A percentile compares a stretch with the other conserved stretches of the same genome.
Evolutionary conservation across 2,113 vertebrate species (phyloP).

Genomic region (Cyprinodon brontotheroides): DNA sequence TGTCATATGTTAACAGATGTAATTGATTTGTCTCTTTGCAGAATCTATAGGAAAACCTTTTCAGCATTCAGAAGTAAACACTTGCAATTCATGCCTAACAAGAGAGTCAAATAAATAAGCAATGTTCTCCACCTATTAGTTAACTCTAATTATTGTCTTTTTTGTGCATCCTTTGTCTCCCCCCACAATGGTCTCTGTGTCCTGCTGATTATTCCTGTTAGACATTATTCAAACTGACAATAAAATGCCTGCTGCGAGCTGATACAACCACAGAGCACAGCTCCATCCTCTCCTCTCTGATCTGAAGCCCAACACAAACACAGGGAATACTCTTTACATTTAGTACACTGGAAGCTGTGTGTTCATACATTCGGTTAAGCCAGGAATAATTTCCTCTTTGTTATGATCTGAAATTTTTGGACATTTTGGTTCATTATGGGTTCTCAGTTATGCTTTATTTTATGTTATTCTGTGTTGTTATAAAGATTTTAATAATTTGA

Average conservation of each 20-base stretch:
- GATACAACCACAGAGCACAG: slow-evolving; percentile 50
- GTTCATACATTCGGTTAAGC: slow-evolving; percentile 6
- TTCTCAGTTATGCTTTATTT: no score
- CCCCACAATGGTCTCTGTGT: slow-evolving; percentile 36
- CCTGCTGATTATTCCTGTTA: slow-evolving; percentile 54
- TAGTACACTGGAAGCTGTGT: background rate
- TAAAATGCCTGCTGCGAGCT: slow-evolving; percentile 60
- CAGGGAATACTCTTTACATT: slow-evolving; percentile 33
- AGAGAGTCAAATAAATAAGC: background rate
- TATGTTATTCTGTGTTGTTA: no score
- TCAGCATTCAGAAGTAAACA: slow-evolving; percentile 5
- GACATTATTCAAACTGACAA: slow-evolving; percentile 61
- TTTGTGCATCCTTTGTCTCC: background rate
- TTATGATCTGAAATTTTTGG: background rate
- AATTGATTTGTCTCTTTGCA: background rate
- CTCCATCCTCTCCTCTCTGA: slow-evolving; percentile 45
- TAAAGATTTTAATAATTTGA: no score
- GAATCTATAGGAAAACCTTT: background rate
- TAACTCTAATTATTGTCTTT: slow-evolving; percentile 3
- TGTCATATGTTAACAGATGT: background rate
- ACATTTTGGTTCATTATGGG: slow-evolving; percentile 15
- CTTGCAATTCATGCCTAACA: background rate
- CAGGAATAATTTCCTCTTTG: slow-evolving; percentile 17
- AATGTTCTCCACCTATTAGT: slow-evolving; percentile 1
- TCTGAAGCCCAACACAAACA: slow-evolving; percentile 34